phyloP scores from a whole-genome alignment of 2,888 invertebrate species.

The Gibbula magus region DNA sequence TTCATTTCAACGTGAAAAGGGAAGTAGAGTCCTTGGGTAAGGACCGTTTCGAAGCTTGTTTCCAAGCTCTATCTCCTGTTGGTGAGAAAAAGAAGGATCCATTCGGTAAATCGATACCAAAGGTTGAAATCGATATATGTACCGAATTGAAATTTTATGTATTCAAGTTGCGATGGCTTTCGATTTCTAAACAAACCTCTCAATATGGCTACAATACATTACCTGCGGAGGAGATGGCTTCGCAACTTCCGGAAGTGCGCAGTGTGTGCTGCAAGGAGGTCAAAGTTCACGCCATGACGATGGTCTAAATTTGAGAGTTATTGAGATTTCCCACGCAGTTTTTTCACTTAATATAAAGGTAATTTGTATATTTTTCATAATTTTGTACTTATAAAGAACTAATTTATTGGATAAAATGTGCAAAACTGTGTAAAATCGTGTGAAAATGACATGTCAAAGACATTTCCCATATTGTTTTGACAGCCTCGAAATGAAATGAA shows the following conservation, averaged over 20 bases:
- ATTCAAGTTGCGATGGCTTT: slow-evolving; percentile 52
- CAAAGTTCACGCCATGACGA: slow-evolving; percentile 9
- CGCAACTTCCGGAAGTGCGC: slow-evolving; percentile 60
- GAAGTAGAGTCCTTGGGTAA: slow-evolving; percentile 63
- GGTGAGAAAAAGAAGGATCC: slow-evolving; percentile 51
- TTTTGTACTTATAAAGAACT: too few relatives aligned
- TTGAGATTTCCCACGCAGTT: too few relatives aligned
- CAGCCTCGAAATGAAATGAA: background rate
- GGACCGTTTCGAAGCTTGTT: slow-evolving; percentile 68
- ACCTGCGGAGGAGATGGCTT: slow-evolving; percentile 72
- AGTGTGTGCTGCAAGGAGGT: slow-evolving; percentile 45
- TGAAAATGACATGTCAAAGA: too few relatives aligned
- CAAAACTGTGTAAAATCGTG: too few relatives aligned
- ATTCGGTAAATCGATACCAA: slow-evolving; percentile 12
- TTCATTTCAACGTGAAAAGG: slow-evolving; percentile 69
- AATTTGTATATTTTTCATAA: too few relatives aligned
- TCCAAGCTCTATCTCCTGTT: slow-evolving; percentile 71
- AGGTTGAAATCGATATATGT: background rate
- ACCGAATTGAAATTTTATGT: background rate
- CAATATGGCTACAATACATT: slow-evolving; percentile 69
- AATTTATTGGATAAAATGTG: too few relatives aligned
- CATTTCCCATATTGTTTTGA: too few relatives aligned
- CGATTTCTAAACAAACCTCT: slow-evolving; percentile 56
- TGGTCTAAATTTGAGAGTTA: background rate
- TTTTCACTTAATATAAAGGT: too few relatives aligned